Conservation (phyloP, 1,140 invertebrate genomes). For the Drosophila guanche region DNA sequence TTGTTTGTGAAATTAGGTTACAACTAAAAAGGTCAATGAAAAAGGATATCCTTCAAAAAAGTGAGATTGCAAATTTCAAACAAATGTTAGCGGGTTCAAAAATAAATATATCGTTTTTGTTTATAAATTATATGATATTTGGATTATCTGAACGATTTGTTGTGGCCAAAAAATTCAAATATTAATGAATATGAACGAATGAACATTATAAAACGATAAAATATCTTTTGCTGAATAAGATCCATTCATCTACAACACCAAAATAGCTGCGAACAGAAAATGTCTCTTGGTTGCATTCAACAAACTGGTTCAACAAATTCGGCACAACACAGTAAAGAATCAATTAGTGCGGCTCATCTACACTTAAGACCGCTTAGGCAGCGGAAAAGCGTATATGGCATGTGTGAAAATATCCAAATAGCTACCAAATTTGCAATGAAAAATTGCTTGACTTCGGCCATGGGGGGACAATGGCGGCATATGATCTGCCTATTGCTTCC, state of each 20-base stretch:
- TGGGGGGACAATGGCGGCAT: background rate
- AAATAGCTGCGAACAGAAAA: slow-evolving; percentile 39
- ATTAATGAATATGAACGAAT: no score
- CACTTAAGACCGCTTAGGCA: slow-evolving; percentile 41
- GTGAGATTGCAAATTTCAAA: no score
- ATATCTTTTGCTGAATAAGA: slow-evolving; percentile 14
- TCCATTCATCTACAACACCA: slow-evolving; percentile 23
- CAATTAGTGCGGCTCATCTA: slow-evolving; percentile 68
- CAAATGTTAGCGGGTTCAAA: no score
- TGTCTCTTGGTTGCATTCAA: slow-evolving; percentile 6
- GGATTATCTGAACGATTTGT: no score
- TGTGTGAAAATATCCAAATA: slow-evolving; percentile 67
- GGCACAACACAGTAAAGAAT: slow-evolving; percentile 64
- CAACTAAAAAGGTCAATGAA: background rate
- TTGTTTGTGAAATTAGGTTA: no score
- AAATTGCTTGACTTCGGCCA: slow-evolving; percentile 22
- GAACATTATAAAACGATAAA: slow-evolving; percentile 2
- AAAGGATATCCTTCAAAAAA: no score
- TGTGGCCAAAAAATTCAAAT: no score
- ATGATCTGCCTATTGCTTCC: no score
- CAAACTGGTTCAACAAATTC: slow-evolving; percentile 38
- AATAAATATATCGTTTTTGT: no score
- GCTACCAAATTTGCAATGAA: slow-evolving; percentile 35
- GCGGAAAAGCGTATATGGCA: slow-evolving; percentile 56
- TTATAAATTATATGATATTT: no score